Percentiles rank a stretch among this genome's conserved stretches.
Evolutionary conservation across 2,888 invertebrate species (phyloP).

Genomic region (Synanthedon formicaeformis): DNA sequence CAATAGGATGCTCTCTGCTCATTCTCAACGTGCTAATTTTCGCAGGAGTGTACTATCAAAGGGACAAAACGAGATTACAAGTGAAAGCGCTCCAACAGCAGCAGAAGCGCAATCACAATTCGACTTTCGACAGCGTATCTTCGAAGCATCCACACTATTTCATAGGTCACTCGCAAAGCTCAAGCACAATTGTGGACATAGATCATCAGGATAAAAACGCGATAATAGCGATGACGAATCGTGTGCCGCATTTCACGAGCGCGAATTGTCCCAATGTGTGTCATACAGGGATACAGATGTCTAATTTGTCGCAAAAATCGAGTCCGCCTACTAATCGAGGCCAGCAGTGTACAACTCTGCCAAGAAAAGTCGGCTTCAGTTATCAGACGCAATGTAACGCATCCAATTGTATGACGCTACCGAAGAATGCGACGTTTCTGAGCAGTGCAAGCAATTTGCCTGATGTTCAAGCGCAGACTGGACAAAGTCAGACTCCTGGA

Average conservation of each 20-base stretch:
- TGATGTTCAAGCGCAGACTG: constrained; percentile 63
- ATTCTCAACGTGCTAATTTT: constrained; percentile 86
- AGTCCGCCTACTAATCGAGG: constrained; percentile 57
- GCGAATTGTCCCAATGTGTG: constrained; percentile 70
- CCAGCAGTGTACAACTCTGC: constrained; percentile 59
- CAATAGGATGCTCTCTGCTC: constrained; percentile 83
- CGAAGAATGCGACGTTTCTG: constrained; percentile 70
- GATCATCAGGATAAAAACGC: constrained; percentile 79
- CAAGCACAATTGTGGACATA: constrained; percentile 87
- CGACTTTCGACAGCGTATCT: constrained; percentile 70
- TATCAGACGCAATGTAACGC: constrained; percentile 58
- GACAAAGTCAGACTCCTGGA: constrained; percentile 50
- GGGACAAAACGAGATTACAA: constrained; percentile 81
- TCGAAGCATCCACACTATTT: constrained; percentile 84
- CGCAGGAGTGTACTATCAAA: constrained; percentile 86
- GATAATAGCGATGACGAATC: constrained; percentile 62
- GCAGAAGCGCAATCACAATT: constrained; percentile 71
- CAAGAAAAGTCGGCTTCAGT: constrained; percentile 60
- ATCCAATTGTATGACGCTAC: constrained; percentile 71
- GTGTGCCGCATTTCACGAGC: constrained; percentile 59
- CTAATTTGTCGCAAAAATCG: constrained; percentile 52
- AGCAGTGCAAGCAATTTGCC: constrained; percentile 55
- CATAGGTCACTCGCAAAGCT: constrained; percentile 81
- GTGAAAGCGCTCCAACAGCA: constrained; percentile 82
- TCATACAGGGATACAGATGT: constrained; percentile 72